Conservation (phyloP, 1,140 invertebrate species). For the Hyposmocoma kahamanoa region DNA sequence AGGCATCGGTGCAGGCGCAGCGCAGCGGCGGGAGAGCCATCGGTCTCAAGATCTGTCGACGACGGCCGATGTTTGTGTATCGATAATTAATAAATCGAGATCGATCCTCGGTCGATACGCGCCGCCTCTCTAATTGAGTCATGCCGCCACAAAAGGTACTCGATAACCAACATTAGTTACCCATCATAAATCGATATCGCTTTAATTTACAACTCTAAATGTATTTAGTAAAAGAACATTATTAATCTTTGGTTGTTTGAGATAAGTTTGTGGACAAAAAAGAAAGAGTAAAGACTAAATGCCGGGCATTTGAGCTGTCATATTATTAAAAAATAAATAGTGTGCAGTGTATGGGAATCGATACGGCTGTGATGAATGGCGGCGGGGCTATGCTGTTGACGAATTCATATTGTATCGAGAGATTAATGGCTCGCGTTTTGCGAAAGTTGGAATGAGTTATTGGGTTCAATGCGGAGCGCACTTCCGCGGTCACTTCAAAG, state of each 20-base stretch:
- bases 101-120: conserved; percentile 12
- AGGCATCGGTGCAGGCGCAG: too few relatives aligned
- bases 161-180: conserved; percentile 21
- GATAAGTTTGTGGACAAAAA: conserved; percentile 29
- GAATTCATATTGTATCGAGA: conserved; percentile 23
- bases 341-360: conserved; percentile 56
- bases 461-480: too few relatives aligned
- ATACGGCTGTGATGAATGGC: conserved; percentile 67
- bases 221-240: too few relatives aligned
- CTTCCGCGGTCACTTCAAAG: too few relatives aligned
- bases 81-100: conserved; percentile 70
- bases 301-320: conserved; percentile 67
- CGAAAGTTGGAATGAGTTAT: too few relatives aligned
- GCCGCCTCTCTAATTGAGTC: conserved; percentile 68
- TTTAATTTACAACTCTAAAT: background rate
- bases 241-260: too few relatives aligned
- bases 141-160: conserved; percentile 61
- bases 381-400: conserved; percentile 50
- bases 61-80: conserved; percentile 69
- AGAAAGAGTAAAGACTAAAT: conserved; percentile 55
- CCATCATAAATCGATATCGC: background rate
- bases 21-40: too few relatives aligned
- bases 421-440: conserved; percentile 38
- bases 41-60: conserved; percentile 47
- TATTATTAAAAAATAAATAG: conserved; percentile 70